phyloP scores from a whole-genome alignment of 2,113 vertebrate species.

The Caloenas nicobarica region DNA sequence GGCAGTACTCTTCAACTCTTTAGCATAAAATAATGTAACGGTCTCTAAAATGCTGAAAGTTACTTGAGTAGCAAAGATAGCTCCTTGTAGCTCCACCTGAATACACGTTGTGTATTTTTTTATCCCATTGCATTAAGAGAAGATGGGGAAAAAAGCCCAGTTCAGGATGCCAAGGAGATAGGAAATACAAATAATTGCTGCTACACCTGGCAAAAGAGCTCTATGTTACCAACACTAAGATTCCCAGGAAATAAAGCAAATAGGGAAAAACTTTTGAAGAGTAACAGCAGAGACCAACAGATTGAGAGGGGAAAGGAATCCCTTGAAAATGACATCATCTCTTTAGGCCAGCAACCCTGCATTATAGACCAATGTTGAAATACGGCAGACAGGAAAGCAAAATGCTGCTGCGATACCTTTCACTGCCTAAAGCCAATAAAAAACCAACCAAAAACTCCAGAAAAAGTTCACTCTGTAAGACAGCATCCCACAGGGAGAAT shows the following conservation, averaged over 20 bases:
- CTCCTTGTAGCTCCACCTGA: neutral
- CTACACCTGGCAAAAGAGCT: neutral
- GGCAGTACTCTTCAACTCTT: conserved; percentile 56
- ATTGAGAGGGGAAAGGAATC: neutral
- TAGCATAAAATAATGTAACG: conserved; percentile 26
- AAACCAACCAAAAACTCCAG: fast-evolving
- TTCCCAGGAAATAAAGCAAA: neutral
- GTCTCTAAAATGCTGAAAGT: conserved; percentile 37
- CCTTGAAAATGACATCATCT: neutral
- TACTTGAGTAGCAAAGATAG: neutral
- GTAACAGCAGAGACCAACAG: neutral
- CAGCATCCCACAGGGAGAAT: neutral
- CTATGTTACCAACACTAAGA: neutral
- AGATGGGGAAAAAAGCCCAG: neutral
- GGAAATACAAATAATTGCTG: neutral
- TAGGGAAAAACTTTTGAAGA: neutral
- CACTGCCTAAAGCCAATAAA: neutral
- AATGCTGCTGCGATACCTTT: neutral
- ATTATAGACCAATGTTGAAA: neutral
- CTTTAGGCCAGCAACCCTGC: neutral
- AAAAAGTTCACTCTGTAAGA: neutral
- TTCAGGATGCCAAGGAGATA: neutral
- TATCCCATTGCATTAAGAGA: neutral
- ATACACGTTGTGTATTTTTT: neutral
- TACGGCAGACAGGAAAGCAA: neutral